Base-by-base conservation (phyloP, 2,797 vertebrate species). In the Xenopus petersii region DNA sequence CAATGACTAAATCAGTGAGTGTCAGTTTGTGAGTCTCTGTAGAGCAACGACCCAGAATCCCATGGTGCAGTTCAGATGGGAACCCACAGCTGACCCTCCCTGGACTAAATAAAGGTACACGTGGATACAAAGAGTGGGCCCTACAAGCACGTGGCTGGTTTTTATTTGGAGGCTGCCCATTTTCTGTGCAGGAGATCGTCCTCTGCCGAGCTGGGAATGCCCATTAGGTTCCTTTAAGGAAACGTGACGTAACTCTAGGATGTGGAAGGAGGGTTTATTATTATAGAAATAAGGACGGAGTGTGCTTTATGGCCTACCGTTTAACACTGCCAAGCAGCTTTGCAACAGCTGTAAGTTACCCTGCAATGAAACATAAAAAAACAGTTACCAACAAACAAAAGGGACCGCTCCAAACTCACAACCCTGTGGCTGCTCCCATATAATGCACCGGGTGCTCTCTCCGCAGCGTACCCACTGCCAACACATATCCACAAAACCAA, bases 311-410 rank as follows among this genome's bases (percentile, higher is more conserved):
- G 94, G 95, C 88, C 98, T 96, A 65, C 95, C 95, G 81, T 95
- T 98, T 83, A 98, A 88, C 84, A 98, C 92, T 12, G 94, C 92
- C 86, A 99, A 86, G 85, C 96, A 99, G 89, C 95, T 97, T 89
- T 99, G 97, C 89, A 98, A 87, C 86, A 98, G 87, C 86, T 99
- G 97, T 74, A 99, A 94, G 82, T 95, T 97, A 82, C 96, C 96
- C 97, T 99, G 86, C 16, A 81, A 82, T 47, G 26, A 47, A 46
- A 64, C 5, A 60, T 26, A 10, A 24, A 10, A 9, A 60, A 60
- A 60, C 4, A 10, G 55, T 61, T 21, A 21, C 21, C 21, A 21
- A 21, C 21, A 21, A 21, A 21, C 21, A 21, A 21, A 21, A 21
- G 21, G 21, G 21, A 21, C 21, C 21, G 21, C 21, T 21, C 21